Base-by-base conservation (phyloP, 2,888 invertebrate species). In the Hesperia comma region DNA sequence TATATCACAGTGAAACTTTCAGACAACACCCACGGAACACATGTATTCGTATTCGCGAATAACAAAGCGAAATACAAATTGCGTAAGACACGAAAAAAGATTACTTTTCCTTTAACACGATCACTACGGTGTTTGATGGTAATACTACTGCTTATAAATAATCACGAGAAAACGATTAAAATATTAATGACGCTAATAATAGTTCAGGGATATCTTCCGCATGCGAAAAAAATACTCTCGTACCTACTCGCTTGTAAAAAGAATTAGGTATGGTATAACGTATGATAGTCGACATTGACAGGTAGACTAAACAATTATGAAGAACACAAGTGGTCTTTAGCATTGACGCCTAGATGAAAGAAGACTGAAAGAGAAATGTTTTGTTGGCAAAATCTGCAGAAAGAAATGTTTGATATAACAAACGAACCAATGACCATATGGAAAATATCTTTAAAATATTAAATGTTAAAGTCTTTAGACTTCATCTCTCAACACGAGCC, bases 1-100 rank as follows among this genome's bases (percentile, higher is more conserved):
- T 8, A 60, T 49, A 60, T 49, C 49, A 60, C 60, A 49, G 19
- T 33, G 19, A 37, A 43, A 41, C 17, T 32, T 51, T 61, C 14
- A 41, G 15, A 32, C 5, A 15, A 55, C 43, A 43, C 55, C 55
- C 43, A 46, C 63, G 53, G 32, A 55, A 17, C 43, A 63, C 14
- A n/a, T 56, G 26, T 12, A 21, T 57, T 57, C 12, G 26, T 41
- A n/a, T 40, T 19, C 19, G 49, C 19, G 19, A 49, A 49, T 49
- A 49, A 49, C 49, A 49, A 49, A 49, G 49, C 17, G 49, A 49
- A 2, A 19, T 49, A 19, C 19, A 19, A 49, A 19, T 10, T 49
- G 49, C 19, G 49, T 19, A 49, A 49, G 49, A 49, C 19, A 49
- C 49, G 19, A 49, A 49, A 53, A 53, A 53, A 53, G 14, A 53